Evolutionary conservation across 2,888 invertebrate species (phyloP).

Genomic region (Venustoraphidia nigricollis): DNA sequence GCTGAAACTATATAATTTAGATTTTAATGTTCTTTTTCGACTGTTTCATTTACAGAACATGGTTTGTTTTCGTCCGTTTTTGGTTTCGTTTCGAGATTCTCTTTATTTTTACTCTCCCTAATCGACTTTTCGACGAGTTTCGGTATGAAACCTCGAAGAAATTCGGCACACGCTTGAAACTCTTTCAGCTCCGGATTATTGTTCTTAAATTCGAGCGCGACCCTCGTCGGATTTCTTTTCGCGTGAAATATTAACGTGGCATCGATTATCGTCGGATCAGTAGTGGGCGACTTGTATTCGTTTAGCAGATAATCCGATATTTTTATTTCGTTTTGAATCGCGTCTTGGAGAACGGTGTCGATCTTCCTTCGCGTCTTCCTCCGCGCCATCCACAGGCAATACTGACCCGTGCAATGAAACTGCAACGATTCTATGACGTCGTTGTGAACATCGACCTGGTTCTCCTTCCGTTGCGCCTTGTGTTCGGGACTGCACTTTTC

Average conservation of each 20-base stretch:
- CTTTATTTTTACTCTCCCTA: too few species aligned
- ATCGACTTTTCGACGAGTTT: too few species aligned
- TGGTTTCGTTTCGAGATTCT: too few species aligned
- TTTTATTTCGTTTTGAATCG: slow-evolving; percentile 23
- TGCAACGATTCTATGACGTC: slow-evolving; percentile 17
- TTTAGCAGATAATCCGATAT: slow-evolving; percentile 21
- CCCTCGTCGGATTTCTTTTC: slow-evolving; percentile 15
- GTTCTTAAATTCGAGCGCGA: slow-evolving; percentile 1
- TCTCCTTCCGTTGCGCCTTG: slow-evolving; percentile 23
- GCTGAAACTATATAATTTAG: too few species aligned
- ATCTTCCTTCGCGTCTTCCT: slow-evolving; percentile 17
- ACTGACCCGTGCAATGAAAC: slow-evolving; percentile 20
- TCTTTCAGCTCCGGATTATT: too few species aligned
- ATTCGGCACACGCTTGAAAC: too few species aligned
- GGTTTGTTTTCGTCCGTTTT: too few species aligned
- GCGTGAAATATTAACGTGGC: slow-evolving; percentile 21
- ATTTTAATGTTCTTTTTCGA: too few species aligned
- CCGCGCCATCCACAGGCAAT: slow-evolving; percentile 23
- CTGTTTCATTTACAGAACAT: too few species aligned
- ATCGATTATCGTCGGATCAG: slow-evolving; percentile 16
- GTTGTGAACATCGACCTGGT: slow-evolving; percentile 23
- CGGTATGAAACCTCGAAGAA: too few species aligned
- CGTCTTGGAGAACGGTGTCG: slow-evolving; percentile 12
- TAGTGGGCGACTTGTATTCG: slow-evolving; percentile 9
- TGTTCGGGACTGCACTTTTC: slow-evolving; percentile 14